Conservation (phyloP, 2,888 invertebrate genomes). For the Laothoe populi region DNA sequence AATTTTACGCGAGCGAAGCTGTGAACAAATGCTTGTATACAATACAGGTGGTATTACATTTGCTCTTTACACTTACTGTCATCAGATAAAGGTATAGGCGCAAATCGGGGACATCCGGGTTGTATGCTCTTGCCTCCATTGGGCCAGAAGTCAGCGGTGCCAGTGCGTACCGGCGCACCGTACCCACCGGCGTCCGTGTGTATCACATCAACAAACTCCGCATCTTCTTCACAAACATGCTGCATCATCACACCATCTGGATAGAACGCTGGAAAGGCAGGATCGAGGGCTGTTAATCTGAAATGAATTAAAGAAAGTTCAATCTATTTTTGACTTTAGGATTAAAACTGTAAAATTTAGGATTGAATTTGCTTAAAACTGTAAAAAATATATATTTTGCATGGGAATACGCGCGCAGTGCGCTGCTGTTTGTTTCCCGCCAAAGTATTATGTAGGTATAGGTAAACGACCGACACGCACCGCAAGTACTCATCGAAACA, state of each 20-base stretch:
- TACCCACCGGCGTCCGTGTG: constrained; percentile 88
- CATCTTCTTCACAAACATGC: constrained; percentile 80
- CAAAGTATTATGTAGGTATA: too few relatives aligned
- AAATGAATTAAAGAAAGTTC: constrained; percentile 38
- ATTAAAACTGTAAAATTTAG: too few relatives aligned
- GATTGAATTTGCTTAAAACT: too few relatives aligned
- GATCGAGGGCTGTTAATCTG: constrained; percentile 85
- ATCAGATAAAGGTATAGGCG: constrained; percentile 78
- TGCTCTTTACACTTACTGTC: constrained; percentile 63
- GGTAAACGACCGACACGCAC: too few relatives aligned
- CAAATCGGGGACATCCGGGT: constrained; percentile 84
- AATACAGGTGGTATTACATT: not conserved
- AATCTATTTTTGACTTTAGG: too few relatives aligned
- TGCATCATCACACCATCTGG: constrained; percentile 77
- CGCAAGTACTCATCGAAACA: too few relatives aligned
- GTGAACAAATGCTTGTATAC: too few relatives aligned
- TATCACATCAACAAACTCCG: constrained; percentile 87
- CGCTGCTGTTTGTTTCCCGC: too few relatives aligned
- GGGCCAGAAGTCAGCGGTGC: constrained; percentile 87
- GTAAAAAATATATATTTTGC: too few relatives aligned
- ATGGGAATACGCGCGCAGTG: too few relatives aligned
- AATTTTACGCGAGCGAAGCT: too few relatives aligned
- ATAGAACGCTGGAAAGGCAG: constrained; percentile 86
- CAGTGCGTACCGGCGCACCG: constrained; percentile 84
- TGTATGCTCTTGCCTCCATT: constrained; percentile 85